Evolutionary conservation across 1,140 invertebrate species (phyloP).

Genomic region (Macrosteles quadrilineatus): DNA sequence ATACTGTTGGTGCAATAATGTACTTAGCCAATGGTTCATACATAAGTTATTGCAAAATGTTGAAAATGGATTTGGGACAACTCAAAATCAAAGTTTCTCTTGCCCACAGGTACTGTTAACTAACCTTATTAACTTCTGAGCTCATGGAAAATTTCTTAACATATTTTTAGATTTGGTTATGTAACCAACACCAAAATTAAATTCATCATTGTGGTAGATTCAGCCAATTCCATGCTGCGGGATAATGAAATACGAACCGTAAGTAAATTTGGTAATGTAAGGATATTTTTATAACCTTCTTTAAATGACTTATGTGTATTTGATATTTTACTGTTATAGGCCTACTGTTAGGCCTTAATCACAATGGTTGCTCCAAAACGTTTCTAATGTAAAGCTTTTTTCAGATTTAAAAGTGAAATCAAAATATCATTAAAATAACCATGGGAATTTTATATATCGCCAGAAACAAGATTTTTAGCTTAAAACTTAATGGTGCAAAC

Average conservation of each 20-base stretch:
- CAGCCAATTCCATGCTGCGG: constrained; percentile 79
- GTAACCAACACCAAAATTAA: constrained; percentile 97
- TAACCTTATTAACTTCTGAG: too few relatives aligned
- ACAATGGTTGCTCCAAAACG: neutral
- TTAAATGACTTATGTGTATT: neutral
- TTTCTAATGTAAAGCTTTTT: neutral
- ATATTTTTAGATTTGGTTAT: constrained; percentile 82
- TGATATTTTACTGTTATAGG: neutral
- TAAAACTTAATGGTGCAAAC: too few relatives aligned
- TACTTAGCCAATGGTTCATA: too few relatives aligned
- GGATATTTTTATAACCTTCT: neutral
- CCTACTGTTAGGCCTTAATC: neutral
- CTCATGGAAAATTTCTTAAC: constrained; percentile 24
- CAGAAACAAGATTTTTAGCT: too few relatives aligned
- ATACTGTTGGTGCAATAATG: too few relatives aligned
- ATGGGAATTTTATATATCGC: too few relatives aligned
- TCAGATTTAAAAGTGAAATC: neutral
- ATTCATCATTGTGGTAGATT: constrained; percentile 92
- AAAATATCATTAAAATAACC: too few relatives aligned
- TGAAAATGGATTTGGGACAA: too few relatives aligned
- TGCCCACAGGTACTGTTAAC: too few relatives aligned
- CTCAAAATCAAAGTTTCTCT: too few relatives aligned
- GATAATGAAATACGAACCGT: constrained; percentile 95
- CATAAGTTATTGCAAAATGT: too few relatives aligned
- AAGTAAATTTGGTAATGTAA: constrained; percentile 47